Conservation (phyloP, 2,797 vertebrate genomes). For the Sorex maritimensis region DNA sequence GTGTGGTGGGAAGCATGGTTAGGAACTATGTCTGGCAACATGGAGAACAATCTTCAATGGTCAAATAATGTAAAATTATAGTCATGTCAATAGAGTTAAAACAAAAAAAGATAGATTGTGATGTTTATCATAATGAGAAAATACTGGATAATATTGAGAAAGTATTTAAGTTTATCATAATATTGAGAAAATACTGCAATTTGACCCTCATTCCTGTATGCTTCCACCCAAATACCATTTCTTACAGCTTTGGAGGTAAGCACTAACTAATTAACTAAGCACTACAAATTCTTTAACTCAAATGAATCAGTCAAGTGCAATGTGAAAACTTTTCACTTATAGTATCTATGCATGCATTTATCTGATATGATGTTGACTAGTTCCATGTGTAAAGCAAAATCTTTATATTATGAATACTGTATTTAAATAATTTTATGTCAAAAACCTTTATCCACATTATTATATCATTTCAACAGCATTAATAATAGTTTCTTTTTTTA, state of each 20-base stretch:
- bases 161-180: neutral
- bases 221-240: no score
- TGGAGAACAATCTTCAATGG: neutral
- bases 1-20: no score
- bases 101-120: neutral
- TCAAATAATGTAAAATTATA: neutral
- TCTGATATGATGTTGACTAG: neutral
- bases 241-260: no score
- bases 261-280: neutral
- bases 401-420: neutral
- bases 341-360: neutral
- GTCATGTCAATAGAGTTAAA: neutral
- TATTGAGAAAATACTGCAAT: neutral
- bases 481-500: slow-evolving; percentile 46
- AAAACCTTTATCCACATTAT: neutral
- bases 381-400: neutral
- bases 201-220: no score
- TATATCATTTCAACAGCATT: slow-evolving; percentile 46
- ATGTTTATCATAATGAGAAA: neutral
- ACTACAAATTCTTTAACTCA: neutral
- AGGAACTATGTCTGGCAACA: no score
- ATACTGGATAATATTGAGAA: neutral
- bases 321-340: slow-evolving; percentile 1
- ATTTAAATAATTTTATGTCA: neutral
- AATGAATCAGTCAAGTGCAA: slow-evolving; percentile 6